These are phyloP conservation scores for Oncorhynchus nerka DNA, from an alignment of 2,113 vertebrate genomes.

Conservation along the genomic window DNA sequence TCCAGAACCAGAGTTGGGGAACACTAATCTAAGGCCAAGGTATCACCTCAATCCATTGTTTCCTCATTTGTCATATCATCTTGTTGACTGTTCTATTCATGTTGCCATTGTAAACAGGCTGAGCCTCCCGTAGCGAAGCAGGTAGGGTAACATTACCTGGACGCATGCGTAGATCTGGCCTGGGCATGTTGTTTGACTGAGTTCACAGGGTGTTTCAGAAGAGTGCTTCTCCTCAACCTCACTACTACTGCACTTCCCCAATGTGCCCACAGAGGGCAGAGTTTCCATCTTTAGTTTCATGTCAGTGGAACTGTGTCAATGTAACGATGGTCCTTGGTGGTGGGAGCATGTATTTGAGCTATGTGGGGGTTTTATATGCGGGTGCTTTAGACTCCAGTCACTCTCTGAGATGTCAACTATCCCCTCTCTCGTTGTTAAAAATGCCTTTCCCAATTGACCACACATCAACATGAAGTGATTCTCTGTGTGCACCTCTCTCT, in stretches of 20 bases:
- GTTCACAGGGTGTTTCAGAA: background rate
- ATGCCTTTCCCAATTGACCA: background rate
- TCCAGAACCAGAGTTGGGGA: too few relatives aligned
- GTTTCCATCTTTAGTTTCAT: background rate
- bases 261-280: background rate
- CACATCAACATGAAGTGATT: background rate
- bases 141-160: conserved; percentile 53
- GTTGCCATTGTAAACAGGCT: conserved; percentile 51
- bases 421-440: background rate
- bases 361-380: background rate
- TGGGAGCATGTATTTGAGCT: background rate
- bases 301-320: background rate
- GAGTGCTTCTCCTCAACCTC: background rate
- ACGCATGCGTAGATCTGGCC: conserved; percentile 38
- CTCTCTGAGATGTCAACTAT: background rate
- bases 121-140: conserved; percentile 60
- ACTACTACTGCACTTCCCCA: background rate
- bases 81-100: conserved; percentile 34
- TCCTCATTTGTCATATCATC: conserved; percentile 3
- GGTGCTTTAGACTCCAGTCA: background rate
- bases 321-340: background rate
- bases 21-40: too few relatives aligned
- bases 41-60: background rate
- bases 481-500: background rate
- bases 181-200: conserved; percentile 31